phyloP scores from a whole-genome alignment of 2,113 vertebrate species.

The Oncorhynchus mykiss region DNA sequence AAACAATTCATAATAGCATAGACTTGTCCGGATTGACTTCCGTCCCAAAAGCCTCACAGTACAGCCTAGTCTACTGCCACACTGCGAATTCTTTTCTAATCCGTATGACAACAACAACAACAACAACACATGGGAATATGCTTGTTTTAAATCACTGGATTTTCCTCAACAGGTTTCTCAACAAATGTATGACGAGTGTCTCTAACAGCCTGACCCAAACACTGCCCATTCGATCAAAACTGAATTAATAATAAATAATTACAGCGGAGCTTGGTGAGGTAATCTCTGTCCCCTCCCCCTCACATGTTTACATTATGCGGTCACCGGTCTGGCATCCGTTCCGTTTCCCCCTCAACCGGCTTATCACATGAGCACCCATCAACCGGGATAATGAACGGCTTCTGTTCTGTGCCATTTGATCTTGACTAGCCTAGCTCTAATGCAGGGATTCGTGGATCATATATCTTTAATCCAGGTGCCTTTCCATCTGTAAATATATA shows the following conservation, averaged over 20 bases:
- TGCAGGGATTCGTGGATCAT: neutral
- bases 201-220: neutral
- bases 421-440: neutral
- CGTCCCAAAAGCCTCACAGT: too few relatives aligned
- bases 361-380: neutral
- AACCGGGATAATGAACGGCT: neutral
- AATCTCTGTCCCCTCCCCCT: constrained; percentile 56
- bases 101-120: constrained; percentile 3
- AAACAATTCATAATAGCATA: too few relatives aligned
- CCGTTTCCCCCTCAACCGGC: constrained; percentile 2
- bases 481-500: constrained; percentile 9
- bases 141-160: neutral
- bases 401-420: neutral
- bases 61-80: neutral
- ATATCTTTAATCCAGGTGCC: constrained; percentile 37
- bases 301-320: constrained; percentile 47
- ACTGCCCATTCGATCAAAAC: neutral
- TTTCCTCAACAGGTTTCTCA: neutral
- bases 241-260: constrained; percentile 31
- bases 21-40: too few relatives aligned
- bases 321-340: constrained; percentile 23
- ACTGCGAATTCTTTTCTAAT: neutral
- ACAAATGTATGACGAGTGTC: neutral
- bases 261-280: constrained; percentile 63
- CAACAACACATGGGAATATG: neutral